Percentiles rank a stretch among this genome's conserved stretches.
Evolutionary conservation across 2,797 vertebrate genomes (phyloP).

Genomic region (Amblyraja radiata): DNA sequence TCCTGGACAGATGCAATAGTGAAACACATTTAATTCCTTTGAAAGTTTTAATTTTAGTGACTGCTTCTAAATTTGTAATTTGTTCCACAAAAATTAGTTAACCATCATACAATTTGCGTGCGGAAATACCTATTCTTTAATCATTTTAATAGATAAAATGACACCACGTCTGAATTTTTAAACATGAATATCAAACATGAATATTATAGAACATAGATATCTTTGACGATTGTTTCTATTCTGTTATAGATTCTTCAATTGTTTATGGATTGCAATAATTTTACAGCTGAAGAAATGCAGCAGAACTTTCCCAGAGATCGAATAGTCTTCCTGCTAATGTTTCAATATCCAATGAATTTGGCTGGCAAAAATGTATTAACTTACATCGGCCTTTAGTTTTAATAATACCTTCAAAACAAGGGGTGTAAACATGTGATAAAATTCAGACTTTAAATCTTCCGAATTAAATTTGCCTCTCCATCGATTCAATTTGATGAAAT

Average conservation of each 20-base stretch:
- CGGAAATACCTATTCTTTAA: background rate
- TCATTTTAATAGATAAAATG: background rate
- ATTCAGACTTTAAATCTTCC: background rate
- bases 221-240: background rate
- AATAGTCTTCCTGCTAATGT: background rate
- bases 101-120: background rate
- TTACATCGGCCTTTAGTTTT: background rate
- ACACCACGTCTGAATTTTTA: background rate
- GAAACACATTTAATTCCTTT: background rate
- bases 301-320: constrained; percentile 40
- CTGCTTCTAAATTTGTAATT: background rate
- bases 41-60: background rate
- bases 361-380: background rate
- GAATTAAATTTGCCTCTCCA: background rate
- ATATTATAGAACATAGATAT: background rate
- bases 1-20: background rate
- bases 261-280: background rate
- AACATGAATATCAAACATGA: no score
- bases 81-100: background rate
- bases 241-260: constrained; percentile 4
- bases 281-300: constrained; percentile 39
- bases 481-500: background rate
- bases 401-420: background rate
- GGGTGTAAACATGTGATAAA: background rate
- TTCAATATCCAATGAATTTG: background rate